These are phyloP conservation scores for Phenganax subtilis DNA, from an alignment of 92 coral and sea anemone genomes.

Conservation along the genomic window DNA sequence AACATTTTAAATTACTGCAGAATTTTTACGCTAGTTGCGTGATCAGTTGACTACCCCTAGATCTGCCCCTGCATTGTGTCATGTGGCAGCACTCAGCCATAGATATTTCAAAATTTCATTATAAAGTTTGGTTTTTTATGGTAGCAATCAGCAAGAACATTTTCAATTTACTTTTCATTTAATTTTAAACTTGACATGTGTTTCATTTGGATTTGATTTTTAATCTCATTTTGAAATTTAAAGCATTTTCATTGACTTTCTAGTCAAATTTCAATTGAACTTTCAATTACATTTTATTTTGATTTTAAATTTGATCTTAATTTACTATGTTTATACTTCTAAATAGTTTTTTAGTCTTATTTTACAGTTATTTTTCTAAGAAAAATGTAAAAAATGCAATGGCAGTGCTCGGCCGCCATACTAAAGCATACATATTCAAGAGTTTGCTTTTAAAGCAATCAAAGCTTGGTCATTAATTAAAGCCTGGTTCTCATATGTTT, in stretches of 20 bases:
- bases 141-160: neutral
- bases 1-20: no score
- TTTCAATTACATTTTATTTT: neutral
- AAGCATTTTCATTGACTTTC: no score
- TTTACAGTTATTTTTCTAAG: neutral
- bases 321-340: neutral
- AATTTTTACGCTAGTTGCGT: no score
- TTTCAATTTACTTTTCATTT: neutral
- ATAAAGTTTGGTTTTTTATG: neutral
- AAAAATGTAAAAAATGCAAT: neutral
- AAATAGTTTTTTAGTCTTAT: neutral
- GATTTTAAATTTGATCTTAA: neutral
- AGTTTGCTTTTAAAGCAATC: no score
- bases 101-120: no score
- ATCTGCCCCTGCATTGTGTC: no score
- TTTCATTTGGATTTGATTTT: neutral
- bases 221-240: neutral
- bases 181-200: neutral
- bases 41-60: no score
- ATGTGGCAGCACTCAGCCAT: no score
- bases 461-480: no score
- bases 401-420: slow-evolving; percentile 4
- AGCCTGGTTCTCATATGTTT: no score
- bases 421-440: neutral
- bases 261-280: neutral